Conservation (phyloP, 1,140 invertebrate species). For the Theocolax elegans region DNA sequence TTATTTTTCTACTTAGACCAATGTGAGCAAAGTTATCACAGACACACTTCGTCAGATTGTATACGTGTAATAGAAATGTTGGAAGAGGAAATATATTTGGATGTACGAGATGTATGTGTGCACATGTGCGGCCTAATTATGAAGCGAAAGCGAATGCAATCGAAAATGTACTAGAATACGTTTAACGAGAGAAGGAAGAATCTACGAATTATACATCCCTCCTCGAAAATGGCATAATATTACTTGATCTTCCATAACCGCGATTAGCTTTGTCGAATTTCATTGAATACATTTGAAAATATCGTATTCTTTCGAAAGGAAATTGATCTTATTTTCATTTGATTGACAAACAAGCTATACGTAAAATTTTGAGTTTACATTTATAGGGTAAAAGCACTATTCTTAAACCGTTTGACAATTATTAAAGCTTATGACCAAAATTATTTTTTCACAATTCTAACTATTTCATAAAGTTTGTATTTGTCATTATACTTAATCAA, state of each 20-base stretch:
- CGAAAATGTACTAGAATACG: neutral
- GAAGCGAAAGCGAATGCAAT: no score
- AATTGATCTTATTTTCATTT: no score
- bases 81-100: neutral
- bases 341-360: no score
- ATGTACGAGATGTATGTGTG: no score
- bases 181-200: neutral
- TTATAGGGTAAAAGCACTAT: no score
- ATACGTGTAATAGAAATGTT: slow-evolving; percentile 9
- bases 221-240: slow-evolving; percentile 8
- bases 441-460: no score
- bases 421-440: no score
- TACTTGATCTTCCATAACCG: slow-evolving; percentile 10
- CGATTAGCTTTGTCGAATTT: slow-evolving; percentile 26
- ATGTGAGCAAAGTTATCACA: slow-evolving; percentile 54
- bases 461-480: no score
- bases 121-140: no score
- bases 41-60: slow-evolving; percentile 40
- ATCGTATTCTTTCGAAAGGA: neutral
- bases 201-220: slow-evolving; percentile 2
- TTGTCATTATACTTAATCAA: no score
- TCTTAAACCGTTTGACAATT: no score
- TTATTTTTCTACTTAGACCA: slow-evolving; percentile 63
- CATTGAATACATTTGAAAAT: neutral
- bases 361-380: no score